Evolutionary conservation across 2,797 vertebrate species (phyloP), one percentile per base, ranked within the genome.

Genomic region (Ciconia nigra): DNA sequence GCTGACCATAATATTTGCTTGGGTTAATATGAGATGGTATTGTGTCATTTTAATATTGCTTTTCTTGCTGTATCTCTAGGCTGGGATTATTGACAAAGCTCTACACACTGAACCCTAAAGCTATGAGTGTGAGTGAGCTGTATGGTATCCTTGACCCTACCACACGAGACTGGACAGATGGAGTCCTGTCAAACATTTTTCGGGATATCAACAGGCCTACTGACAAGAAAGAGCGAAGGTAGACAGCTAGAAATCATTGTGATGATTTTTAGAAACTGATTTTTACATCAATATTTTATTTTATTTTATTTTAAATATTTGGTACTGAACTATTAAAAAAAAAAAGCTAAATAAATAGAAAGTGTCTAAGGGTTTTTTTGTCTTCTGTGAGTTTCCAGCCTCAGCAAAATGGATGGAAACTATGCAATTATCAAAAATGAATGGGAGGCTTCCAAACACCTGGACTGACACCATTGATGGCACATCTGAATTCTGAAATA

Each of bases 181-280:
- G 99, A 81, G 99, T 99, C 84, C 97, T 99, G 94, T 99, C 99
- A n/a, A 99, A 99, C 97, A 99, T 99, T 95, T 99, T 99, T 94
- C 98, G 99, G 76, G 99, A 99, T 47, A 99, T 99, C 97, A 99
- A 99, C 98, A 99, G 97, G 88, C 99, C 99, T 4, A 99, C 99
- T 3, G 99, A 99, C 61, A 99, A 99, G 98, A 99, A 99, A 83
- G 99, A 99, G 90, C 97, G 98, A 37, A 98, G 99, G 99, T 99
- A 96, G 96, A 91, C 25, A 63, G 21, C 20, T 25, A 12, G 63
- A 39, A 65, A 41, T 81, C 15, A 5, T 8, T 8, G 24, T 66
- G 46, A 16, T 61, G 10, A 18, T 13, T 77, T 95, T 93, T 58
- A 55, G 39, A 46, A 66, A 46, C 41, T 76, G n/a, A 70, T 5